These are phyloP conservation scores for Teleogryllus oceanicus DNA, from an alignment of 2,888 invertebrate species.

Conservation along the genomic window DNA sequence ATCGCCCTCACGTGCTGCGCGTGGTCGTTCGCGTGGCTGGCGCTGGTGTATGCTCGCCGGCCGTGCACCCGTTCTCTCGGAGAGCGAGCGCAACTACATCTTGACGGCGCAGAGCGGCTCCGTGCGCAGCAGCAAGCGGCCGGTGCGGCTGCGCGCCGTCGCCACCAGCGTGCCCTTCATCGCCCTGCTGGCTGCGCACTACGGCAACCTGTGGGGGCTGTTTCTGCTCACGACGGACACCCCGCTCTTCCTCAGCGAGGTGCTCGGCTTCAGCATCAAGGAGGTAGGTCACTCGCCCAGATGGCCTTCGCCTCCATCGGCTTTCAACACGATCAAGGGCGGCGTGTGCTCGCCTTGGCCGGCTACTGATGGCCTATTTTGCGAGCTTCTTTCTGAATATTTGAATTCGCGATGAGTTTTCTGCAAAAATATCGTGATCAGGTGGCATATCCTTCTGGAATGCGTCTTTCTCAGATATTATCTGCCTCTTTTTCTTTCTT, in stretches of 20 bases:
- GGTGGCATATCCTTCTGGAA: too few species aligned
- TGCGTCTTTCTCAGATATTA: too few species aligned
- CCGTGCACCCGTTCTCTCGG: constrained; percentile 58
- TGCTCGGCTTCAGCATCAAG: not conserved
- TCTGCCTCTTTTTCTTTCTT: too few species aligned
- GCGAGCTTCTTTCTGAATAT: too few species aligned
- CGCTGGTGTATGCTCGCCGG: constrained; percentile 61
- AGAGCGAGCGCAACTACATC: constrained; percentile 62
- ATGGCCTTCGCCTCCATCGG: too few species aligned
- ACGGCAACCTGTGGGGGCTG: constrained; percentile 72
- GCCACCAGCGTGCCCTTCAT: constrained; percentile 65
- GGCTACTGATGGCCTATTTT: too few species aligned
- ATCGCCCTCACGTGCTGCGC: constrained; percentile 56
- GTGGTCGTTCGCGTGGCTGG: constrained; percentile 60
- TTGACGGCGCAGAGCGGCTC: not conserved
- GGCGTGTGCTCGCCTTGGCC: too few species aligned
- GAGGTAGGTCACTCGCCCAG: not conserved
- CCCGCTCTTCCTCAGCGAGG: not conserved
- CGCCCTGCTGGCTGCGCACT: constrained; percentile 63
- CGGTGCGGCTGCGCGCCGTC: constrained; percentile 43
- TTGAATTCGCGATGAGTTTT: too few species aligned
- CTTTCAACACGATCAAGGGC: too few species aligned
- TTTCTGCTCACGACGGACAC: constrained; percentile 53
- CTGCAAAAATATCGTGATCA: too few species aligned
- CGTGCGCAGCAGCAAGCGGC: not conserved